These are phyloP conservation scores for Tarsius wallacei DNA, from an alignment of 2,797 vertebrate species.

Conservation along the genomic window DNA sequence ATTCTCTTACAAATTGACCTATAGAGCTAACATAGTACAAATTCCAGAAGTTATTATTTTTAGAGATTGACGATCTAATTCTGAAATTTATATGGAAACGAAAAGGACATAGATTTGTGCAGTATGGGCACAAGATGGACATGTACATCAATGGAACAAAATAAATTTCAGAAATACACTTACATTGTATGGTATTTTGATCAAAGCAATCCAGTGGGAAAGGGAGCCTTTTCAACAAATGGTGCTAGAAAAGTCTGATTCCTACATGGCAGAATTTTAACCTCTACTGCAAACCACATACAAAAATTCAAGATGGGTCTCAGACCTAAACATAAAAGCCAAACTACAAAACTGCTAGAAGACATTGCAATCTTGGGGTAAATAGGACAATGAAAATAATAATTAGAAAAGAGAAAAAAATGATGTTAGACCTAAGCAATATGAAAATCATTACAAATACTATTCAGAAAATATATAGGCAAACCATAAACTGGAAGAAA, in stretches of 20 bases:
- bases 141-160: not conserved
- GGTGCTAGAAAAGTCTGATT: not conserved
- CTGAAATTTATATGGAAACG: not conserved
- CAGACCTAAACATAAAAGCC: not conserved
- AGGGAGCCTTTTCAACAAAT: not conserved
- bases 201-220: not conserved
- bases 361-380: not conserved
- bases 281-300: not conserved
- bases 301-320: not conserved
- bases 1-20: not conserved
- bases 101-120: not conserved
- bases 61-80: not conserved
- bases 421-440: not conserved
- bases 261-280: not conserved
- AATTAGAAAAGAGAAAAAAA: not conserved
- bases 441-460: not conserved
- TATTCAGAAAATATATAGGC: not conserved
- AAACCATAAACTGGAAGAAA: not conserved
- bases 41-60: not conserved
- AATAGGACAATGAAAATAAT: not conserved
- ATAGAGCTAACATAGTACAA: not conserved
- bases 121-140: not conserved
- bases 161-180: not conserved
- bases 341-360: not conserved
- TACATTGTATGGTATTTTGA: not conserved